Base-by-base conservation (phyloP, 1,140 invertebrate species). In the Leguminivora glycinivorella region DNA sequence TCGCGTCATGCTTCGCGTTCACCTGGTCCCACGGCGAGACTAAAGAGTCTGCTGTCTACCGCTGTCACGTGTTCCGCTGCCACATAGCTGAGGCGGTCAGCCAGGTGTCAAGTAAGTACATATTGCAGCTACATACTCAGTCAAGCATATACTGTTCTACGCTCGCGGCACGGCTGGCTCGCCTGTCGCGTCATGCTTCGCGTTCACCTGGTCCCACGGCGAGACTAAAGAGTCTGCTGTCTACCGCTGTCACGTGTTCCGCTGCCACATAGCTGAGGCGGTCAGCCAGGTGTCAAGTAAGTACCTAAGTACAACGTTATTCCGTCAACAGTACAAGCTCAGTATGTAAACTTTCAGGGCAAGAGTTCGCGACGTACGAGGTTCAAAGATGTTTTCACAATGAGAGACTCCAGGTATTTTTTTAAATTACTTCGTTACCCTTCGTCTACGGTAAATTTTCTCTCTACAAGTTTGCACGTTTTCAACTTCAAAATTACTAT, bases 41-140 rank as follows among this genome's bases (percentile, higher is more conserved):
- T 17, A 94, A 95, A 78, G 97, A 98, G 85, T 95, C 95, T 7
- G 95, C 96, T 40, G 96, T 99, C 58, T 98, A 98, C 92, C 97
- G 99, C 89, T 99, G 98, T 92, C 98, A 99, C 93, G 96, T 98
- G 26, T 99, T 99, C 92, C 94, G 98, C 72, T 99, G 98, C 92
- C 96, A 98, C 86, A 96, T 98, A 83, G 95, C 96, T n/a, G 98
- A 99, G 93, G 98, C 98, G 17, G 98, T 99, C 34, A 93, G 92
- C 58, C 93, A 95, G 94, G 96, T 47, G n/a, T 17, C 40, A 38
- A 38, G 34, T 38, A 38, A 38, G 34, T 38, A 34, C 7, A n/a
- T n/a, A n/a, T n/a, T n/a, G 40, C 40, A 14, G 4, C 40, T 82
- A 94, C 96, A 0, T n/a, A 43, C 40, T 96, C 97, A 75, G 40